Evolutionary conservation across 1,140 invertebrate genomes (phyloP), one percentile per base, ranked within the genome.

Genomic region (Drosophila ananassae): DNA sequence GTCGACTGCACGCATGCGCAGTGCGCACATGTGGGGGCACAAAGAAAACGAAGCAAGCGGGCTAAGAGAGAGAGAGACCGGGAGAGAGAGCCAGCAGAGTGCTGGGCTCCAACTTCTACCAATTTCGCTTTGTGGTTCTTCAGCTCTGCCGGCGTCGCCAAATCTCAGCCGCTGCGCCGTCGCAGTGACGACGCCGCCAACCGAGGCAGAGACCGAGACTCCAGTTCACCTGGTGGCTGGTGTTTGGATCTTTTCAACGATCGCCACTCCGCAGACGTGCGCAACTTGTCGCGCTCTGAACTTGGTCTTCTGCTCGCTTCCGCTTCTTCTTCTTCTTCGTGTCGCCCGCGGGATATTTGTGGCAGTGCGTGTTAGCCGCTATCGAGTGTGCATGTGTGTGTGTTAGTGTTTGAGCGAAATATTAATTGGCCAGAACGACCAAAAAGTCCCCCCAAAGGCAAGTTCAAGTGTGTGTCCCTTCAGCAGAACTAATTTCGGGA

Each of bases 271-370:
- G 62, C 83, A 87, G 82, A 89, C 83, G 82, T 82, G 79, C 71
- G 82, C 82, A 87, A 82, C 82, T 87, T 77, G 72, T 83, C 82
- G 83, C 82, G 82, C 79, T 85, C 83, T 87, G 73, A 73, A 75
- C 81, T 60, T 57, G 66, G 63, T 64, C 60, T 62, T 59, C 73
- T 57, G 63, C 61, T 77, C 57, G 60, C 66, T 68, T 71, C 46
- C 44, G 44, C 57, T 79, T 60, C 61, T 37, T 55, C 71, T 59
- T 69, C 61, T 50, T 66, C 46, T 57, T 28, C 53, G 53, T 39
- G 57, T 41, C 69, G 62, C 46, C 64, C 60, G 56, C 66, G 55
- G 46, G 54, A 46, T 59, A 47, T 22, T 47, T 47, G 21, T 54
- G 51, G 41, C 46, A 46, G 44, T 46, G 24, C 47, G 50, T 39